Percentiles rank a stretch among this genome's conserved stretches.
phyloP scores from a whole-genome alignment of 92 coral and sea anemone genomes.

The Heteractis magnifica region DNA sequence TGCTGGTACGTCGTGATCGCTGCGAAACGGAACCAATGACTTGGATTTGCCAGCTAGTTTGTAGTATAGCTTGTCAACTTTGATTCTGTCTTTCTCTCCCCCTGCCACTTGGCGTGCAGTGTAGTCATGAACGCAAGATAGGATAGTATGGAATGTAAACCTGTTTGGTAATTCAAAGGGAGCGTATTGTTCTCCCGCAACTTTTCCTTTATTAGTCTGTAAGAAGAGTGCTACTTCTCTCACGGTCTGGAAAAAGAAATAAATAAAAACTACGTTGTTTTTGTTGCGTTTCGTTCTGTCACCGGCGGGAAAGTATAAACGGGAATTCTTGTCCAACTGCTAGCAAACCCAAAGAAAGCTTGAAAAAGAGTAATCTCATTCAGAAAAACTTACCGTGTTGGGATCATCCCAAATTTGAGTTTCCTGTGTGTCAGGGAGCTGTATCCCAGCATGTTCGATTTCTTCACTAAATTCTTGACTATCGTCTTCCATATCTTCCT shows the following conservation, averaged over 20 bases:
- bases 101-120: conserved; percentile 16
- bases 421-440: conserved; percentile 6
- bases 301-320: neutral
- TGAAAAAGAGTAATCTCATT: conserved; percentile 1
- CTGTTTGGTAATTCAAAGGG: conserved; percentile 16
- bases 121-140: conserved; percentile 16
- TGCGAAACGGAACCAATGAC: neutral
- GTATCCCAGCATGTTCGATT: neutral
- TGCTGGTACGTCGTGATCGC: conserved; percentile 16
- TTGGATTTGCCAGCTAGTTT: conserved; percentile 8
- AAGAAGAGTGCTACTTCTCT: conserved; percentile 7
- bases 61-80: conserved; percentile 1
- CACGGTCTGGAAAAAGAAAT: conserved; percentile 5
- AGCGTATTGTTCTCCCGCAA: conserved; percentile 7
- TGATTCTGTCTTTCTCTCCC: neutral
- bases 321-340: neutral
- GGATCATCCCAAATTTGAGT: conserved; percentile 28
- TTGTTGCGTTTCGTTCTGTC: neutral
- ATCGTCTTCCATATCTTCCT: conserved; percentile 14
- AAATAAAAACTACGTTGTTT: neutral
- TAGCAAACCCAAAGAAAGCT: conserved; percentile 10
- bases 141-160: conserved; percentile 12
- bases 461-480: neutral
- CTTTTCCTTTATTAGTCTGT: conserved; percentile 11
- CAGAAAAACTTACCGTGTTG: conserved; percentile 14